Evolutionary conservation across 2,797 vertebrate genomes (phyloP).

Genomic region (Schizopygopsis pylzovi): DNA sequence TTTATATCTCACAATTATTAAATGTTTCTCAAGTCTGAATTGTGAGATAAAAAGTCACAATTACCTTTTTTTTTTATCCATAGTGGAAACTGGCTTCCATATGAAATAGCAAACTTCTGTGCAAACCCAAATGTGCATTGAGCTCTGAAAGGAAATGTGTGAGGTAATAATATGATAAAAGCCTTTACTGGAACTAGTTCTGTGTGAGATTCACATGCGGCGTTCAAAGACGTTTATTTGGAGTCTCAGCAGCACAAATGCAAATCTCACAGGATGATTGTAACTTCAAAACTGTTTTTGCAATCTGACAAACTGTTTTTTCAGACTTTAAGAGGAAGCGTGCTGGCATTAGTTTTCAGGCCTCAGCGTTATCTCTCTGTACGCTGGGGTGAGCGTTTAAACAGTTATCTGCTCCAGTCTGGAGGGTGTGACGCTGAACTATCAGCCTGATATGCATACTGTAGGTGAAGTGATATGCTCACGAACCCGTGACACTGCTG

Average conservation of each 20-base stretch:
- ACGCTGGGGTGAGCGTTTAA: background rate
- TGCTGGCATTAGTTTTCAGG: background rate
- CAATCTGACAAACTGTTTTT: background rate
- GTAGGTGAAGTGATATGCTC: background rate
- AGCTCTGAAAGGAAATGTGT: background rate
- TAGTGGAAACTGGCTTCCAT: background rate
- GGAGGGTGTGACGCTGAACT: background rate
- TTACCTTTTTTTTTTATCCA: background rate
- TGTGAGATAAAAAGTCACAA: background rate
- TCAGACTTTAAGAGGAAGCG: background rate
- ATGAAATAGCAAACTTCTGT: background rate
- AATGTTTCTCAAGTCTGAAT: too few relatives aligned
- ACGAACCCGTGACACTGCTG: background rate
- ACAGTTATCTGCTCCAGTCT: constrained; percentile 40
- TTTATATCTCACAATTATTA: too few relatives aligned
- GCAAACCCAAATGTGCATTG: background rate
- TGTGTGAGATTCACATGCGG: too few relatives aligned
- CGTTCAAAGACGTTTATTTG: background rate
- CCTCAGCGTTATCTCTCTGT: background rate
- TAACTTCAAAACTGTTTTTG: background rate
- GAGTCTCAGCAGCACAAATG: background rate
- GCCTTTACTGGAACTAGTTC: too few relatives aligned
- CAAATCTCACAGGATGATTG: background rate
- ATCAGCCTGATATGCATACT: background rate
- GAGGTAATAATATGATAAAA: too few relatives aligned